A percentile compares a stretch with the other conserved stretches of the same genome.
These are phyloP conservation scores for Bruchidius siliquastri DNA, from an alignment of 2,888 invertebrate species.

Conservation along the genomic window DNA sequence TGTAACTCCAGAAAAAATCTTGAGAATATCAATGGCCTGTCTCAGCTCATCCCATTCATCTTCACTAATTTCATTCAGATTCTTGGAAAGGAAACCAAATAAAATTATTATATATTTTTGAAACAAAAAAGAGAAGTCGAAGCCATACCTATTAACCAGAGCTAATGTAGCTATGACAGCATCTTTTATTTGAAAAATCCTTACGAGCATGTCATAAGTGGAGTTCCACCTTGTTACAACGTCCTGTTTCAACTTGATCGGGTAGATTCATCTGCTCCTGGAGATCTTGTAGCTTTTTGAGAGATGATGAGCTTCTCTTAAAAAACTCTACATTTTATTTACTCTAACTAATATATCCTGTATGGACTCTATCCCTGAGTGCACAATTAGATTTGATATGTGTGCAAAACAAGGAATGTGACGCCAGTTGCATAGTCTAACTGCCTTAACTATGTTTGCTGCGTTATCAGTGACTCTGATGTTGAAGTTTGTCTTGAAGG, in stretches of 20 bases:
- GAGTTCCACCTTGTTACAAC: conserved; percentile 2
- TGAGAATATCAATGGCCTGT: neutral
- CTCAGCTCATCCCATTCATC: neutral
- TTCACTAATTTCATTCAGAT: neutral
- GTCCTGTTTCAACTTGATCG: conserved; percentile 4
- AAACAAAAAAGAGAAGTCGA: neutral
- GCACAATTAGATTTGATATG: conserved; percentile 11
- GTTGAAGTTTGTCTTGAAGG: conserved; percentile 16
- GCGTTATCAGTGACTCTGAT: conserved; percentile 9
- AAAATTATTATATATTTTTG: neutral
- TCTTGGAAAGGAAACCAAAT: too few species aligned
- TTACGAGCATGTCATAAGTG: neutral
- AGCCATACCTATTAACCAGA: neutral
- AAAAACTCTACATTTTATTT: conserved; percentile 10
- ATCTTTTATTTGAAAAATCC: neutral
- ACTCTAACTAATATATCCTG: conserved; percentile 5
- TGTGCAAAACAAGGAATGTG: conserved; percentile 13
- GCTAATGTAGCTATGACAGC: neutral
- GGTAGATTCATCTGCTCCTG: conserved; percentile 5
- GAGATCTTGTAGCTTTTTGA: conserved; percentile 12
- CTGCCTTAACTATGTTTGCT: conserved; percentile 8
- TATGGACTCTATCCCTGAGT: conserved; percentile 3
- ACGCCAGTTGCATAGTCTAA: conserved; percentile 5
- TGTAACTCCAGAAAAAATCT: neutral
- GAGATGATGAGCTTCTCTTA: neutral